Evolutionary conservation across 1,140 invertebrate species (phyloP).

Genomic region (Aphaenogaster floridana): DNA sequence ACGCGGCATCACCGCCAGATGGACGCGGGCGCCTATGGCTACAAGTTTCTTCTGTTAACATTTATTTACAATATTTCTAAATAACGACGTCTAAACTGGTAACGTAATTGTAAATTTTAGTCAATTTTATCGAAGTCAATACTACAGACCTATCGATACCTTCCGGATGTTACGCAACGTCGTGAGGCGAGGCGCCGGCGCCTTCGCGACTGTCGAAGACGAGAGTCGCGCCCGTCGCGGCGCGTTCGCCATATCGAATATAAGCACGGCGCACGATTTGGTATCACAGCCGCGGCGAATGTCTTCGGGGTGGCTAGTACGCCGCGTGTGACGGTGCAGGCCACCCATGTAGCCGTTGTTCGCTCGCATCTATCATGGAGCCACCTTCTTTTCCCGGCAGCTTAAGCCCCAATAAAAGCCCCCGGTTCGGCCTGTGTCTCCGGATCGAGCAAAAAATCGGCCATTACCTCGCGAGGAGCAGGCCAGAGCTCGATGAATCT

Average conservation of each 20-base stretch:
- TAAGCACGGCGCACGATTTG: constrained; percentile 41
- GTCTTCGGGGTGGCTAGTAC: constrained; percentile 86
- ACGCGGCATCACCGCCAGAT: too few species aligned
- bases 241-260: constrained; percentile 55
- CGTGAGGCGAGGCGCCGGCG: constrained; percentile 63
- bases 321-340: constrained; percentile 83
- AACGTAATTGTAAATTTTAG: background rate
- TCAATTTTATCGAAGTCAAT: background rate
- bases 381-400: constrained; percentile 83
- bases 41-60: background rate
- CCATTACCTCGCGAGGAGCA: constrained; percentile 76
- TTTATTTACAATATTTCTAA: background rate
- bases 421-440: constrained; percentile 80
- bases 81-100: background rate
- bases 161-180: background rate
- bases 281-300: constrained; percentile 80
- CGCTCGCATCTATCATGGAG: constrained; percentile 86
- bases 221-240: constrained; percentile 40
- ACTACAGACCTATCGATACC: background rate
- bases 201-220: constrained; percentile 11
- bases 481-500: constrained; percentile 60
- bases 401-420: constrained; percentile 84
- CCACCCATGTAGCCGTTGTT: constrained; percentile 86
- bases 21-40: too few species aligned
- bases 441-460: constrained; percentile 82